Evolutionary conservation across 2,888 invertebrate species (phyloP), one percentile per base, ranked within the genome.

Genomic region (Ditula angustiorana): DNA sequence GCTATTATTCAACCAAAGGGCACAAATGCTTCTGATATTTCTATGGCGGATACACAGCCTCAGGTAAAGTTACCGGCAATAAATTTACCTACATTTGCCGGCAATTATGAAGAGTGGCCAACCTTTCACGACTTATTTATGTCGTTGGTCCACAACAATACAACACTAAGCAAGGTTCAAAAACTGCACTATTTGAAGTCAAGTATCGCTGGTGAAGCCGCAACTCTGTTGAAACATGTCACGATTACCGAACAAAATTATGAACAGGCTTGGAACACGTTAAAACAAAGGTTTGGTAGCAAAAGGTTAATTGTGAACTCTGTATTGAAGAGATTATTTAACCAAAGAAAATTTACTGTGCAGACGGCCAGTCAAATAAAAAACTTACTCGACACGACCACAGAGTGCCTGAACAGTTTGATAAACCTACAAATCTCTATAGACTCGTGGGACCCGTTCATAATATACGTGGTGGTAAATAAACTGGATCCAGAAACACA

Each of bases 361-460:
- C 67, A 70, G 37, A 59, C 71, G 13, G 52, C 72, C 5, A 61
- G 11, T 26, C 61, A 65, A 28, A 64, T 75, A 10, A 74, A 75
- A 59, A 19, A 30, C 21, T 30, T 75, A 3, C 19, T 75, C 5
- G 75, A 75, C 37, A 73, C 69, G 1, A 75, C 75, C 0, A 66
- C 58, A 1, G 74, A 78, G 49, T 74, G 74, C 41, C 16, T 77
- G 4, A 69, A 69, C 50, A 68, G 56, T 44, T 53, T 75, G 7
- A 57, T 69, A 19, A 71, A 74, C 55, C 19, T 74, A 11, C 46
- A 67, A 8, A 57, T 74, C 11, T 5, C 21, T 8, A 71, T 66
- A 0, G 68, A 70, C 21, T 67, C 69, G 28, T 65, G 74, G 21
- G 74, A 77, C 46, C 24, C 61, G 19, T 19, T 50, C 1, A 30